Conservation (phyloP, 2,113 vertebrate species). For the Telmatochromis sp. region DNA sequence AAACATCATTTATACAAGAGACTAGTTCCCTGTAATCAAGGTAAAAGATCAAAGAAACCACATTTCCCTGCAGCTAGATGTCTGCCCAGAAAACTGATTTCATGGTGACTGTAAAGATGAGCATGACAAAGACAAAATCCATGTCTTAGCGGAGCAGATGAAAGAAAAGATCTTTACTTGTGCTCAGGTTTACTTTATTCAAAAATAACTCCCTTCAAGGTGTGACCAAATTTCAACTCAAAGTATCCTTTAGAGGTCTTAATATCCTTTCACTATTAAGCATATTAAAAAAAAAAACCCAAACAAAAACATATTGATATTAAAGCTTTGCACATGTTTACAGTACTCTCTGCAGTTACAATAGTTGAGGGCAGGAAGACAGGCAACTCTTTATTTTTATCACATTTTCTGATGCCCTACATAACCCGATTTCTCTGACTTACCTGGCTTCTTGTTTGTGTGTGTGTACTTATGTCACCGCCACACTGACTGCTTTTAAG, state of each 20-base stretch:
- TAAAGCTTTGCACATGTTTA: not conserved
- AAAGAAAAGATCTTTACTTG: not conserved
- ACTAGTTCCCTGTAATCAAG: not conserved
- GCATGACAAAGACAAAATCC: not conserved
- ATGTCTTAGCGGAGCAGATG: not conserved
- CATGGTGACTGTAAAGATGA: not conserved
- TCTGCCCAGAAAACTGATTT: not conserved
- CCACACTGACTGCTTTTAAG: not conserved
- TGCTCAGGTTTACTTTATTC: not conserved
- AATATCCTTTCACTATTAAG: not conserved
- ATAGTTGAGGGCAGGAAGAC: not conserved
- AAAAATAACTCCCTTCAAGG: not conserved
- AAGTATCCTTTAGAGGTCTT: not conserved
- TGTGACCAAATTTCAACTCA: not conserved
- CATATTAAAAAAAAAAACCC: accelerated
- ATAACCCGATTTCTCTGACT: not conserved
- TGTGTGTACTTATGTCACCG: not conserved
- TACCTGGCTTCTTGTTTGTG: not conserved
- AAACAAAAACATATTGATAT: not conserved
- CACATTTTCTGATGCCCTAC: not conserved
- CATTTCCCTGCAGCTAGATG: not conserved
- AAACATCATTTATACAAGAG: not conserved
- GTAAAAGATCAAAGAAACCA: not conserved
- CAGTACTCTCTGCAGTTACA: not conserved
- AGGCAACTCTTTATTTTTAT: not conserved